Conservation (phyloP, 2,888 invertebrate genomes). For the Helicoverpa assulta region DNA sequence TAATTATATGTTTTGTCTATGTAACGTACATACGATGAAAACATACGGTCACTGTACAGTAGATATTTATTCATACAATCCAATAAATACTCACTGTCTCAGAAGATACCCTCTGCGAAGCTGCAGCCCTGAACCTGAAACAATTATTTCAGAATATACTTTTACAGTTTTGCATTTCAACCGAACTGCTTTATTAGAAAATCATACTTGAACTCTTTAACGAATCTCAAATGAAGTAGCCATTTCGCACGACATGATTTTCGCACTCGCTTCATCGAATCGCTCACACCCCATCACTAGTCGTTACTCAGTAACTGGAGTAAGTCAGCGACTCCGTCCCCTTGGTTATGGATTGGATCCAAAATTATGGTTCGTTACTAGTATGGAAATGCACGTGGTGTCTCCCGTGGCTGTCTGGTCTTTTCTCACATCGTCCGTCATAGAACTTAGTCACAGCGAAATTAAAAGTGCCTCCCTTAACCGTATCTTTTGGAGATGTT, state of each 20-base stretch:
- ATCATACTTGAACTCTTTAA: too few relatives aligned
- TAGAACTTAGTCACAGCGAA: slow-evolving; percentile 53
- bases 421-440: slow-evolving; percentile 72
- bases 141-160: too few relatives aligned
- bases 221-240: too few relatives aligned
- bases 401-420: slow-evolving; percentile 67
- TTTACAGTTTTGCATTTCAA: too few relatives aligned
- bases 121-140: too few relatives aligned
- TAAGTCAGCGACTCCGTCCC: slow-evolving; percentile 70
- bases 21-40: too few relatives aligned
- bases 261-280: background rate
- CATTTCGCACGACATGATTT: background rate
- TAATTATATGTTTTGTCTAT: too few relatives aligned
- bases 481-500: slow-evolving; percentile 49
- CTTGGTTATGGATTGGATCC: slow-evolving; percentile 84
- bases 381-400: slow-evolving; percentile 85
- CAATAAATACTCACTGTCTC: too few relatives aligned
- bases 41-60: too few relatives aligned
- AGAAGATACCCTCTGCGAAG: too few relatives aligned
- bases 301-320: slow-evolving; percentile 68
- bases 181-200: too few relatives aligned
- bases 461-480: slow-evolving; percentile 62
- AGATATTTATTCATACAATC: too few relatives aligned
- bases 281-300: slow-evolving; percentile 50
- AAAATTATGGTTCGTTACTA: slow-evolving; percentile 83